Evolutionary conservation across 2,888 invertebrate species (phyloP), one percentile per base, ranked within the genome.

Genomic region (Dilophus febrilis): DNA sequence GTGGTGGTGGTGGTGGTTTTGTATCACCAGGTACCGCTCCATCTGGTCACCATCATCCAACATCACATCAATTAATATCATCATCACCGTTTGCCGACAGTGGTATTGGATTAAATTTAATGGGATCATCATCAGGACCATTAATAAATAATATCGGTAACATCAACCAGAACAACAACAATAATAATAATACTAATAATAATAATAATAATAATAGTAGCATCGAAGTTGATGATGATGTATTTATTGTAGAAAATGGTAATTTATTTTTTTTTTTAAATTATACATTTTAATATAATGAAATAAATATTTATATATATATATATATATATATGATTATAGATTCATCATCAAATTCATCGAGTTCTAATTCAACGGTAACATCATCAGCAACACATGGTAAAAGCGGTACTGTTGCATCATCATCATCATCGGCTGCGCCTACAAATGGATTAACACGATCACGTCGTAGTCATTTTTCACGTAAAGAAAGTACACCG

Each of bases 381-480:
- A 32, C 28, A 8, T 26, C 40, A 18, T 35, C 40, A 14, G 8
- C 19, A 30, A 30, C 38, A 33, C 40, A 18, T 33, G n/a, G n/a
- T n/a, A n/a, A n/a, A n/a, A n/a, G n/a, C n/a, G n/a, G n/a, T n/a
- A n/a, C n/a, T n/a, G 35, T 19, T 14, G 26, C 13, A 32, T n/a
- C n/a, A n/a, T n/a, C n/a, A n/a, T 16, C 40, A 30, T 37, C 44
- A 26, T 30, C 43, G 30, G 37, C 43, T 4, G 26, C 35, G 12
- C 46, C 44, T 38, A 18, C 46, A n/a, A 55, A 61, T 49, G 61
- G 61, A 3, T 43, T 63, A 40, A 56, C 59, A 18, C 56, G 63
- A 40, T 63, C 63, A 4, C 55, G 63, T 19, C 55, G 63, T 44
- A 62, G 61, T 48, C 63, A 63, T 44, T 63, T 63, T 44, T 62